These are phyloP conservation scores for Melinaea marsaeus DNA, from an alignment of 2,888 invertebrate genomes.

Conservation along the genomic window DNA sequence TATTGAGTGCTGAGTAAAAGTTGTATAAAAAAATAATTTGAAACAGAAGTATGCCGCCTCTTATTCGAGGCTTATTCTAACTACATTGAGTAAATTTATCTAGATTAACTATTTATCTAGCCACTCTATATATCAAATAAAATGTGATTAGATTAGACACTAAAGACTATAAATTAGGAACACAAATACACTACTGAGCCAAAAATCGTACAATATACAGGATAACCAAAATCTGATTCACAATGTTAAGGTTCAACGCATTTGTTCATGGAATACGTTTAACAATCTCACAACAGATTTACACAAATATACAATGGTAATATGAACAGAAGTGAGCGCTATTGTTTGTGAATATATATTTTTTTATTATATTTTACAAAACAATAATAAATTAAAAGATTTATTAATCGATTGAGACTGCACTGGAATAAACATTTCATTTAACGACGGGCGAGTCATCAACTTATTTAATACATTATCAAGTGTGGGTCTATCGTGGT, in stretches of 20 bases:
- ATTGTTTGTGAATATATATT: constrained; percentile 15
- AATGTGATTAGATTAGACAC: constrained; percentile 43
- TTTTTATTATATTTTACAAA: constrained; percentile 8
- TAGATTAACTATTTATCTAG: constrained; percentile 16
- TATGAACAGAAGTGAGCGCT: constrained; percentile 6
- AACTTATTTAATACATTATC: too few relatives aligned
- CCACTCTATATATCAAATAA: constrained; percentile 32
- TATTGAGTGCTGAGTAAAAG: constrained; percentile 18
- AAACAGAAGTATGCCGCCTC: not conserved
- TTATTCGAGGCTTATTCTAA: not conserved
- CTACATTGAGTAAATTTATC: constrained; percentile 6
- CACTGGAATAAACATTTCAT: too few relatives aligned
- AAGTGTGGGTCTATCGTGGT: not conserved
- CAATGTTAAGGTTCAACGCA: constrained; percentile 37
- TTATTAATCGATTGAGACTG: not conserved
- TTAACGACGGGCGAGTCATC: too few relatives aligned
- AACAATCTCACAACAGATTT: too few relatives aligned
- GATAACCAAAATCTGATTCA: constrained; percentile 5
- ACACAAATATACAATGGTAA: constrained; percentile 13
- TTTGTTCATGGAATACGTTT: too few relatives aligned
- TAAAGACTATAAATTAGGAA: constrained; percentile 46
- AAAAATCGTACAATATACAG: constrained; percentile 35
- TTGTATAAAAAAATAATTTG: not conserved
- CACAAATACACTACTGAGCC: constrained; percentile 54
- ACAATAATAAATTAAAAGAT: not conserved